These are phyloP conservation scores for Brachionus manjavacas DNA, from an alignment of 1,140 invertebrate genomes.

Conservation along the genomic window DNA sequence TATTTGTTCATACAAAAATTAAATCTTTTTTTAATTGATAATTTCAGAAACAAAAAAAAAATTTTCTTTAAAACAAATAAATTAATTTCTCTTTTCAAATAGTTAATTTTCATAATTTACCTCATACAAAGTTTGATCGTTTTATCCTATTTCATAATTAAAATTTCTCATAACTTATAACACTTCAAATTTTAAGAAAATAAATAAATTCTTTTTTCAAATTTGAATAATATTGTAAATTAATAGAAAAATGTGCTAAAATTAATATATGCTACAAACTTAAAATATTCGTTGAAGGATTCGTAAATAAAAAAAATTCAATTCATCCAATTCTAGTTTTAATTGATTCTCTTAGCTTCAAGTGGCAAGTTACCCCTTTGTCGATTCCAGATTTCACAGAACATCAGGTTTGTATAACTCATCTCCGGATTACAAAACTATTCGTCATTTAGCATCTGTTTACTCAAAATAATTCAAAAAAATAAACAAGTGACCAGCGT, in stretches of 20 bases:
- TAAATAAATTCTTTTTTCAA: too few species aligned
- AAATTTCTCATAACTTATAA: too few species aligned
- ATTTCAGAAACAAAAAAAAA: too few species aligned
- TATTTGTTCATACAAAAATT: too few species aligned
- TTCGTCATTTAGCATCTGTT: neutral
- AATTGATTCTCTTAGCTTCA: constrained; percentile 54
- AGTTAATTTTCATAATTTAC: too few species aligned
- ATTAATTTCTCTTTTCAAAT: too few species aligned
- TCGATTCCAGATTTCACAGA: constrained; percentile 51
- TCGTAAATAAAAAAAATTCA: neutral
- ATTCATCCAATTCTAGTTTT: neutral
- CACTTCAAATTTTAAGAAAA: too few species aligned
- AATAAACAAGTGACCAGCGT: neutral
- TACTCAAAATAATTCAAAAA: constrained; percentile 16
- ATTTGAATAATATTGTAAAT: neutral
- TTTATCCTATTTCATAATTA: too few species aligned
- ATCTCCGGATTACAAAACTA: constrained; percentile 17
- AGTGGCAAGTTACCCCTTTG: constrained; percentile 84
- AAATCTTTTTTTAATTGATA: too few species aligned
- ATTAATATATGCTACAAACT: neutral
- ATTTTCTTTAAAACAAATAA: too few species aligned
- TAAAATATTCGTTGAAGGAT: neutral
- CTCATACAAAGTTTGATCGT: too few species aligned
- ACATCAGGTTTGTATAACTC: neutral
- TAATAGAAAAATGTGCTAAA: neutral